phyloP scores from a whole-genome alignment of 2,888 invertebrate species.

The Smittia sp. region DNA sequence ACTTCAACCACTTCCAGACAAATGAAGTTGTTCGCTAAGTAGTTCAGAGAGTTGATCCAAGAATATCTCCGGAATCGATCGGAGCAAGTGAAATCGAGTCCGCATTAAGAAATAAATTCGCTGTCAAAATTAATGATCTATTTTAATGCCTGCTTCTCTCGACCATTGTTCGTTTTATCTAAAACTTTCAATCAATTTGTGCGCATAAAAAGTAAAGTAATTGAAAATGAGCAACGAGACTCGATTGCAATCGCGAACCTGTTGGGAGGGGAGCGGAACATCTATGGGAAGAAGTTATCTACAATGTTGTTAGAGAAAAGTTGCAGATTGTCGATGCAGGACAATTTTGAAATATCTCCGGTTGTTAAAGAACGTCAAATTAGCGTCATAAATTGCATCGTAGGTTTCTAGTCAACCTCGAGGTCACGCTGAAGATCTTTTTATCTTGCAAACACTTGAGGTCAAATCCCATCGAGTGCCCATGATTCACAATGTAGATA shows the following conservation, averaged over 20 bases:
- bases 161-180: conserved; percentile 22
- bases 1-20: neutral
- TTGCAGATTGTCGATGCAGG: neutral
- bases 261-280: neutral
- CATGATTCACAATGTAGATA: neutral
- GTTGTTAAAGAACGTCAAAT: neutral
- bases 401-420: neutral
- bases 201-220: conserved; percentile 4
- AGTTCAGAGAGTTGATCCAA: neutral
- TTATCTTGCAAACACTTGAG: neutral
- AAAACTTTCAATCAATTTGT: neutral
- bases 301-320: too few relatives aligned
- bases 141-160: conserved; percentile 8
- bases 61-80: too few relatives aligned
- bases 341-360: neutral
- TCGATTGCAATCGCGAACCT: neutral
- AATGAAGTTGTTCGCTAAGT: neutral
- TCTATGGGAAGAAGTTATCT: neutral
- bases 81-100: neutral
- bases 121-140: conserved; percentile 40
- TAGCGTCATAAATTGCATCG: neutral
- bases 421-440: neutral
- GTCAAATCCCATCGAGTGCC: neutral
- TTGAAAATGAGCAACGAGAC: neutral
- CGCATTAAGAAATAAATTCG: conserved; percentile 9